Percentiles rank a stretch among this genome's conserved stretches.
Evolutionary conservation across 2,888 invertebrate species (phyloP).

Genomic region (Electrophaes corylata): DNA sequence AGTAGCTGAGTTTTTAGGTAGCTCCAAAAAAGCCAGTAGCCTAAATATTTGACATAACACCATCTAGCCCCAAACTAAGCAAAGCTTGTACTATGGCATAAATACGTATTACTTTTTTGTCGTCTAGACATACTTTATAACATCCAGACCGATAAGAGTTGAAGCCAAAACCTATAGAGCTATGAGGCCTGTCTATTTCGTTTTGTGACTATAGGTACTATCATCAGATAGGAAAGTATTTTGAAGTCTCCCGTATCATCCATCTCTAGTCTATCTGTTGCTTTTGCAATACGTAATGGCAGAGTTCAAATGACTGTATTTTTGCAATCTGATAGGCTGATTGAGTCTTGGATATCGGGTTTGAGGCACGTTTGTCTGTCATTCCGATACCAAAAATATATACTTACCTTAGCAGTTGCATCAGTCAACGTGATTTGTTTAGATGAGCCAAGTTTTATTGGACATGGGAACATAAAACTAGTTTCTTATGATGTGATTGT

Average conservation of each 20-base stretch:
- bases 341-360: constrained; percentile 16
- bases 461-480: constrained; percentile 52
- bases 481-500: neutral
- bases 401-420: constrained; percentile 39
- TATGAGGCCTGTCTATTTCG: neutral
- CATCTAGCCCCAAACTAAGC: no score
- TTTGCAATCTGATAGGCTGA: constrained; percentile 9
- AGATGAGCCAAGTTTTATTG: constrained; percentile 49
- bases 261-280: neutral
- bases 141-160: no score
- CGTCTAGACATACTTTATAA: no score
- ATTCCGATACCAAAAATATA: constrained; percentile 38
- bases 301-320: constrained; percentile 8
- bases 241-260: neutral
- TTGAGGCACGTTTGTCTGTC: constrained; percentile 31
- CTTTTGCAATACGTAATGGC: constrained; percentile 1
- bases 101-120: no score
- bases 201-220: no score
- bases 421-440: constrained; percentile 49
- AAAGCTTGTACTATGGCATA: no score
- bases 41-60: no score
- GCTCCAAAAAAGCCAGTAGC: no score
- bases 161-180: no score
- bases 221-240: neutral
- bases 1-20: no score